phyloP scores from a whole-genome alignment of 2,888 invertebrate genomes.

The Hemithea aestivaria region DNA sequence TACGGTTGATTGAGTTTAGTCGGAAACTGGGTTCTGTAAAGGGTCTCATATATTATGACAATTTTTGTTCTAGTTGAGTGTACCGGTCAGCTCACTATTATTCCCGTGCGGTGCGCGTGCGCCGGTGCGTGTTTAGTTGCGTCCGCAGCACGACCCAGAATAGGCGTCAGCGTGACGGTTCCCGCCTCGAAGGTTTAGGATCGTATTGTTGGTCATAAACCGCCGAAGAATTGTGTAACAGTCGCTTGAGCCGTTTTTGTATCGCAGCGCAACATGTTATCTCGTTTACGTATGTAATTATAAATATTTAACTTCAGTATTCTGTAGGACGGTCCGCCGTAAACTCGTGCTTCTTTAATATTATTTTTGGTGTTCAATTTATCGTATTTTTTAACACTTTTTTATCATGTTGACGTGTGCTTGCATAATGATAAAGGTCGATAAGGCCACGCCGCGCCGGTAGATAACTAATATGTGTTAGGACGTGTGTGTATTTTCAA shows the following conservation, averaged over 20 bases:
- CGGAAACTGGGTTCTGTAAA: constrained; percentile 64
- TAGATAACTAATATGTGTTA: constrained; percentile 40
- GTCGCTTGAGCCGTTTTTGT: constrained; percentile 38
- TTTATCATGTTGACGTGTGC: constrained; percentile 40
- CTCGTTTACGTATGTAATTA: constrained; percentile 44
- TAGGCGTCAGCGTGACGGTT: constrained; percentile 61
- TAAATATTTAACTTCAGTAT: constrained; percentile 50
- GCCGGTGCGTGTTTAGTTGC: constrained; percentile 67
- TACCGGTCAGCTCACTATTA: constrained; percentile 56
- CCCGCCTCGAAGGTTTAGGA: constrained; percentile 47
- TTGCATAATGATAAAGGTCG: constrained; percentile 44
- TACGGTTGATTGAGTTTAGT: constrained; percentile 59
- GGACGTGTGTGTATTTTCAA: constrained; percentile 28
- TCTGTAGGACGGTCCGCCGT: constrained; percentile 35
- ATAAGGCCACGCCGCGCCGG: constrained; percentile 42
- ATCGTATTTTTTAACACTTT: constrained; percentile 34
- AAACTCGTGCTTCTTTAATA: constrained; percentile 44
- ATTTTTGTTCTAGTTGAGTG: constrained; percentile 54
- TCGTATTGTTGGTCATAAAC: constrained; percentile 46
- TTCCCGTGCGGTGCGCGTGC: constrained; percentile 62
- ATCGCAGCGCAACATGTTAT: constrained; percentile 42
- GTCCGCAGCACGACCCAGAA: constrained; percentile 68
- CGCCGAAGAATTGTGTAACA: constrained; percentile 50
- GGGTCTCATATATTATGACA: constrained; percentile 51
- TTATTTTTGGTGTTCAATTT: constrained; percentile 30